These are phyloP conservation scores for Cryptus viduatorius DNA, from an alignment of 2,888 invertebrate genomes.

Conservation along the genomic window DNA sequence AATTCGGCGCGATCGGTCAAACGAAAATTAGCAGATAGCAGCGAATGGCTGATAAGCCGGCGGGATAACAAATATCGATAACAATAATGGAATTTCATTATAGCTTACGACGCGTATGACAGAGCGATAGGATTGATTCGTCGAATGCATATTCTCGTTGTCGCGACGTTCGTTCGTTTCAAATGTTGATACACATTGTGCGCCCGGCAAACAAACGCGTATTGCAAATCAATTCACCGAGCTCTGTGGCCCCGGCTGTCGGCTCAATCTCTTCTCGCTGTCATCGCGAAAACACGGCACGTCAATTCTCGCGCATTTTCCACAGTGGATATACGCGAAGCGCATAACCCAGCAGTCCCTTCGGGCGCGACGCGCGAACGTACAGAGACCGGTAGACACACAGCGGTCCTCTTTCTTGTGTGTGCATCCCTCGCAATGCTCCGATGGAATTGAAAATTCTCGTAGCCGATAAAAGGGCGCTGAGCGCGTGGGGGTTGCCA, in stretches of 20 bases:
- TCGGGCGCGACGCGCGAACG: background rate
- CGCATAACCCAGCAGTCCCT: constrained; percentile 23
- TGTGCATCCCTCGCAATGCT: constrained; percentile 8
- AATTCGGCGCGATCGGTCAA: background rate
- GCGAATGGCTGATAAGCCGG: background rate
- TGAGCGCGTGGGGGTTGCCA: constrained; percentile 9
- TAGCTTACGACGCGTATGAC: background rate
- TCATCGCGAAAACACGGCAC: constrained; percentile 52
- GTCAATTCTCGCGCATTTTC: constrained; percentile 47
- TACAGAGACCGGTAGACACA: background rate
- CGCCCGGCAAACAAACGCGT: constrained; percentile 3
- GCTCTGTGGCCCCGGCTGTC: constrained; percentile 17
- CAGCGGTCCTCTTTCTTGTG: constrained; percentile 5
- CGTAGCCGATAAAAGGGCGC: constrained; percentile 33
- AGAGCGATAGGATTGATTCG: constrained; percentile 28
- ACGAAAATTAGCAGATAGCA: background rate
- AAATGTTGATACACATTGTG: constrained; percentile 37
- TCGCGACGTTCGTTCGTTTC: constrained; percentile 9
- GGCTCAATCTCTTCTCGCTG: constrained; percentile 58
- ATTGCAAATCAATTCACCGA: constrained; percentile 44
- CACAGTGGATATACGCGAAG: constrained; percentile 21
- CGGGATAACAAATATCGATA: background rate
- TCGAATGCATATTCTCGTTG: background rate
- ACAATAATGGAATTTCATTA: constrained; percentile 19
- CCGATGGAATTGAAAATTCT: constrained; percentile 60